These are phyloP conservation scores for Hofmannophila pseudospretella DNA, from an alignment of 2,888 invertebrate genomes.

Conservation along the genomic window DNA sequence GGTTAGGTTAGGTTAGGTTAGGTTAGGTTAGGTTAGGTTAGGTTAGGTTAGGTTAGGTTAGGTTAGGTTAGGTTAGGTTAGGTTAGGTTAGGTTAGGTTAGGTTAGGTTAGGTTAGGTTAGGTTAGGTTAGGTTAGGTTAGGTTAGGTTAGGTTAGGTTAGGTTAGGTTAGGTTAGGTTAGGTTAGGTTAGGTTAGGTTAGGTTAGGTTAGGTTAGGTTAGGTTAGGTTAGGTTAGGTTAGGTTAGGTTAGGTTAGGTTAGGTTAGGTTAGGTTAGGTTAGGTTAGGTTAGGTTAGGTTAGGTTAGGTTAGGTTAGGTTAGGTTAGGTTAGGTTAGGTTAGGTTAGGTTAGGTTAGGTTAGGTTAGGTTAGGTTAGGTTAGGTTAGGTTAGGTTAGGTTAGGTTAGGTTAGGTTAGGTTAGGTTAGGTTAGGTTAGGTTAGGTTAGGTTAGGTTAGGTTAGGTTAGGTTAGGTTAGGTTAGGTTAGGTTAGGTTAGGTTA, in stretches of 20 bases:
- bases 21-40: conserved; percentile 22
- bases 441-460: conserved; percentile 5
- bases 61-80: conserved; percentile 18
- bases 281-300: conserved; percentile 13
- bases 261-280: conserved; percentile 14
- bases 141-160: conserved; percentile 14
- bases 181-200: conserved; percentile 10
- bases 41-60: conserved; percentile 20
- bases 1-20: conserved; percentile 17
- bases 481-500: conserved; percentile 7
- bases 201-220: conserved; percentile 9
- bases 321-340: conserved; percentile 5
- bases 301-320: conserved; percentile 4
- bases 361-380: conserved; percentile 8
- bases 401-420: conserved; percentile 8
- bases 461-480: conserved; percentile 5
- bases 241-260: conserved; percentile 8
- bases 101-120: conserved; percentile 18
- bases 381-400: conserved; percentile 7
- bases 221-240: conserved; percentile 11
- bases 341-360: conserved; percentile 8
- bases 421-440: conserved; percentile 8
- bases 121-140: conserved; percentile 13
- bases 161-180: conserved; percentile 14
- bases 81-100: conserved; percentile 20